Evolutionary conservation across 1,140 invertebrate species (phyloP).

Genomic region (Pachyrhynchus sulphureomaculatus): DNA sequence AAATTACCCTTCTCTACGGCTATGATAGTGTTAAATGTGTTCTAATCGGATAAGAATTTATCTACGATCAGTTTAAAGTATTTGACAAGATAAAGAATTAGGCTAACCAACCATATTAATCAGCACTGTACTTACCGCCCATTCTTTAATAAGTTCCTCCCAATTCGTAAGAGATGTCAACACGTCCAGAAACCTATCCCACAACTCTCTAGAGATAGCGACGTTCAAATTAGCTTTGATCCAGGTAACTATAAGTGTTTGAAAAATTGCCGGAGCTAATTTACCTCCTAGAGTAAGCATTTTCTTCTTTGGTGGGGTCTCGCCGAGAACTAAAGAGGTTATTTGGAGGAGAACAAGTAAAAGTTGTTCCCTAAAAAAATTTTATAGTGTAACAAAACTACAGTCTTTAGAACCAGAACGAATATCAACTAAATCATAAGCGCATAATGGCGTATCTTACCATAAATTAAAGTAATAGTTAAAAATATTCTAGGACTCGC

Average conservation of each 20-base stretch:
- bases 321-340: slow-evolving; percentile 84
- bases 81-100: no score
- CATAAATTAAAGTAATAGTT: no score
- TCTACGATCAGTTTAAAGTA: no score
- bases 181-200: slow-evolving; percentile 92
- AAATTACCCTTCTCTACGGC: no score
- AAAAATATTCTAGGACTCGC: no score
- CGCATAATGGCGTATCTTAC: no score
- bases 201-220: slow-evolving; percentile 76
- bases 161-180: slow-evolving; percentile 88
- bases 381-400: neutral
- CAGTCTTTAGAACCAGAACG: neutral
- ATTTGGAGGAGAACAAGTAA: slow-evolving; percentile 87
- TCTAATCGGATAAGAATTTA: no score
- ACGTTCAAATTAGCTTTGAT: slow-evolving; percentile 97
- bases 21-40: no score
- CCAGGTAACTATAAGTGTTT: slow-evolving; percentile 97
- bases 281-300: slow-evolving; percentile 77
- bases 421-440: neutral
- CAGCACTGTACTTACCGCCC: slow-evolving; percentile 75
- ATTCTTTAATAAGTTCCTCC: slow-evolving; percentile 94
- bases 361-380: slow-evolving; percentile 75
- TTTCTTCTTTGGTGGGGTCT: slow-evolving; percentile 72
- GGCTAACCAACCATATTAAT: no score
- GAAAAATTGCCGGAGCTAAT: slow-evolving; percentile 88